Conservation (phyloP, 2,797 vertebrate genomes). For the Malacoraja senta region DNA sequence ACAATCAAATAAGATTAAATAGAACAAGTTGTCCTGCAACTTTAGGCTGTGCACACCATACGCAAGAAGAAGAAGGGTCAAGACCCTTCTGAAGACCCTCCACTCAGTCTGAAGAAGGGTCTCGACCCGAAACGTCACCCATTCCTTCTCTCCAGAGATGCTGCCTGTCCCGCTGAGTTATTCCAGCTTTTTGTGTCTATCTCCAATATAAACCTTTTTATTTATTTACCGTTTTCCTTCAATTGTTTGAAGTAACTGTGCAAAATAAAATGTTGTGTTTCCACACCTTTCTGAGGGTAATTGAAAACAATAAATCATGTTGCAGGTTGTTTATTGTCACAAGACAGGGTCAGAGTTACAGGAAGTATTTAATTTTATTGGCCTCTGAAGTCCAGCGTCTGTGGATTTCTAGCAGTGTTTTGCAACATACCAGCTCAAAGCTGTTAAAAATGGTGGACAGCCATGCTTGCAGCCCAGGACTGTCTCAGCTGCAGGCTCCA, state of each 20-base stretch:
- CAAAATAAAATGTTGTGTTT: not conserved
- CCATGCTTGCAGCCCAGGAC: not conserved
- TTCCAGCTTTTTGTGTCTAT: too few relatives aligned
- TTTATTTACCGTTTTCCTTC: not conserved
- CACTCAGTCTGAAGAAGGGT: too few relatives aligned
- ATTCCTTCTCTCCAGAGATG: too few relatives aligned
- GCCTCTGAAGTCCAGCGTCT: conserved; percentile 27
- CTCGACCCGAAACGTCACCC: too few relatives aligned
- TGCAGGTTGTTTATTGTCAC: conserved; percentile 24
- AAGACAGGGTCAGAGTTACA: conserved; percentile 10
- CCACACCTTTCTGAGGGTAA: not conserved
- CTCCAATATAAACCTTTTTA: too few relatives aligned
- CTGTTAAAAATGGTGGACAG: conserved; percentile 28
- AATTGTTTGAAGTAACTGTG: not conserved
- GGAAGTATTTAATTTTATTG: conserved; percentile 38
- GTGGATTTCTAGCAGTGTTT: conserved; percentile 24
- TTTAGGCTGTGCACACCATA: too few relatives aligned
- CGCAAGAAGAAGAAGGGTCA: too few relatives aligned
- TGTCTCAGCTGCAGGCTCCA: not conserved
- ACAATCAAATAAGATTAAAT: too few relatives aligned
- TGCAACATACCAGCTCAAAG: not conserved
- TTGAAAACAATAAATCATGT: not conserved
- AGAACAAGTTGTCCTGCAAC: too few relatives aligned
- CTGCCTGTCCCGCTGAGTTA: too few relatives aligned
- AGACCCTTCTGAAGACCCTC: too few relatives aligned